Conservation (phyloP, 1,140 invertebrate species). For the Pseudomyrmex pallidus region DNA sequence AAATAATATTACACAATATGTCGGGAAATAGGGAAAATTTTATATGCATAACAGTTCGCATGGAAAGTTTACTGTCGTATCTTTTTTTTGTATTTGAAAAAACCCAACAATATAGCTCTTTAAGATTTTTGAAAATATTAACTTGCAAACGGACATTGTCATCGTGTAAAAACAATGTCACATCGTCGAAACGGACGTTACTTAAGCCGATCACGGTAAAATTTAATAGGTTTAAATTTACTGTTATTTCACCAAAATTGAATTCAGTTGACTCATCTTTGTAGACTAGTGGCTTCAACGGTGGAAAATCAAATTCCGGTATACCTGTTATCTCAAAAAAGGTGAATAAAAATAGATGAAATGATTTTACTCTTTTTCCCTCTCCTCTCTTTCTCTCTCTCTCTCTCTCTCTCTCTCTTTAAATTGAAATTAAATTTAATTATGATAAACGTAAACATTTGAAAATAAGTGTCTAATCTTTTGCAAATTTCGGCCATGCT, state of each 20-base stretch:
- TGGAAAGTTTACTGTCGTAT: no score
- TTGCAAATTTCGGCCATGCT: background rate
- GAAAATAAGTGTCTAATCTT: background rate
- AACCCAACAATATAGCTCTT: no score
- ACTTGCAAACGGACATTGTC: background rate
- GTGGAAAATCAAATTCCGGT: background rate
- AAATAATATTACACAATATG: no score
- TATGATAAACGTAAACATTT: background rate
- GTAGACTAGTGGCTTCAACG: conserved; percentile 7
- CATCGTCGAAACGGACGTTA: background rate
- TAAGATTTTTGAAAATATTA: background rate
- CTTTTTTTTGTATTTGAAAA: no score
- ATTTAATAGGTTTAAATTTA: background rate
- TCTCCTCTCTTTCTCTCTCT: background rate
- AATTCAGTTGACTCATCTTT: background rate
- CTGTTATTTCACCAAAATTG: background rate
- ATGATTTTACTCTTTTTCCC: background rate
- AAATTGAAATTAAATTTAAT: no score
- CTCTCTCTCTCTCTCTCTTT: no score
- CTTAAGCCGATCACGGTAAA: background rate
- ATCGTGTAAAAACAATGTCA: background rate
- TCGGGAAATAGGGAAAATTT: no score
- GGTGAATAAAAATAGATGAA: background rate
- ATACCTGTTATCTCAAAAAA: background rate
- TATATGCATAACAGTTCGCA: no score